These are phyloP conservation scores for Scartelaos histophorus DNA, from an alignment of 2,113 vertebrate species.

Conservation along the genomic window DNA sequence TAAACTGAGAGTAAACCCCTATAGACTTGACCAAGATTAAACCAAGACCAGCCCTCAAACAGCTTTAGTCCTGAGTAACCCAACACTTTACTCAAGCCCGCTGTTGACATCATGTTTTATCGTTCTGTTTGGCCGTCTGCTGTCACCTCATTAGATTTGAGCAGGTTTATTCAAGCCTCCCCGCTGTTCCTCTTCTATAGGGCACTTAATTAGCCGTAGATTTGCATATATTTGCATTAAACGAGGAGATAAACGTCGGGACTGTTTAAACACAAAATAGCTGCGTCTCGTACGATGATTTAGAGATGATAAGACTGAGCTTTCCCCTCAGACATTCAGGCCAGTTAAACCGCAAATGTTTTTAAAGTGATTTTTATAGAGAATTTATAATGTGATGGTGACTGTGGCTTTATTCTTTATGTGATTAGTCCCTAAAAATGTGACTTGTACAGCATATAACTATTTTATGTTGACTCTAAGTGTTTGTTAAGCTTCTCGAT, in stretches of 20 bases:
- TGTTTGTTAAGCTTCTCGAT: too few relatives aligned
- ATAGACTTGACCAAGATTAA: neutral
- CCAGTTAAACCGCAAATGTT: neutral
- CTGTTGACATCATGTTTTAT: neutral
- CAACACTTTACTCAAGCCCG: neutral
- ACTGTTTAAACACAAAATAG: neutral
- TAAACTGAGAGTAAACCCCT: neutral
- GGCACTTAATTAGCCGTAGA: neutral
- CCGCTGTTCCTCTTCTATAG: neutral
- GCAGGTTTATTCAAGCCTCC: neutral
- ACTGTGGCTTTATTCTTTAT: too few relatives aligned
- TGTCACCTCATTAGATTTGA: neutral
- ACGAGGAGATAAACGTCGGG: neutral
- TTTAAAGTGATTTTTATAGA: too few relatives aligned
- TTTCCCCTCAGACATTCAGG: neutral
- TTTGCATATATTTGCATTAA: constrained; percentile 6
- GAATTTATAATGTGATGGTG: too few relatives aligned
- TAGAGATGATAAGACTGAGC: neutral
- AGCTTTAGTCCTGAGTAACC: neutral
- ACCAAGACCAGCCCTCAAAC: neutral
- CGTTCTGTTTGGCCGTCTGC: neutral
- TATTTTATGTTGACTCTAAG: too few relatives aligned
- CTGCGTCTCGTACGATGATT: neutral
- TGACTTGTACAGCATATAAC: neutral
- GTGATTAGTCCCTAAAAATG: too few relatives aligned